Base-by-base conservation (phyloP, 2,797 vertebrate species). In the Discoglossus pictus region DNA sequence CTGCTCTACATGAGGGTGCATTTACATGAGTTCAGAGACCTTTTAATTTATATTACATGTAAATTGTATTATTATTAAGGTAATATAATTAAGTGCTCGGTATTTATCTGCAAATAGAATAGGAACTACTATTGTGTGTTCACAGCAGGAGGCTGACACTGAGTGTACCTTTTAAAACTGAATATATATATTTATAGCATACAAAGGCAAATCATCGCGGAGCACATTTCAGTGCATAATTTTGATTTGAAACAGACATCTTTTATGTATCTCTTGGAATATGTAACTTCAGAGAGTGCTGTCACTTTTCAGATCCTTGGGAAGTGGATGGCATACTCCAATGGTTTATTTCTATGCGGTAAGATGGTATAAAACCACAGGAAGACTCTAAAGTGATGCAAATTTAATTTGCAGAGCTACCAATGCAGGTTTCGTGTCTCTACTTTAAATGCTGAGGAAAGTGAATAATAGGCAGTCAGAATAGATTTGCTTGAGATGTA, bases 181-280 rank as follows among this genome's bases (percentile, higher is more conserved):
- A 24, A 68, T 40, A 60, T 60, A n/a, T n/a, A 52, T 60, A 51
- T 60, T 52, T 60, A 16, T n/a, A 40, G 25, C 38, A 4, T 40
- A 54, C 56, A 47, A 15, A 21, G 47, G 48, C 36, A 38, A 61
- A 61, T 53, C 39, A 36, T 61, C 44, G 24, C 8, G 8, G 63
- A 67, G 54, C 47, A 35, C 27, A 54, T 61, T 61, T 20, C 66
- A 53, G 58, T 27, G 66, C 56, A 52, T 61, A 53, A 61, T 53
- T 53, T 46, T 53, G 66, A 68, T 68, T 68, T 38, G 56, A 61
- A 68, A 54, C 66, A 61, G 47, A 68, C 56, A 61, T 61, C 64
- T 61, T 68, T 68, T 68, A 68, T 68, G 66, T 68, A 52, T 68
- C 46, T 68, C 66, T 61, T 53, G 47, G 53, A 61, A 68, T 61